phyloP scores from a whole-genome alignment of 2,888 invertebrate genomes.

The Tricholauxania praeusta region DNA sequence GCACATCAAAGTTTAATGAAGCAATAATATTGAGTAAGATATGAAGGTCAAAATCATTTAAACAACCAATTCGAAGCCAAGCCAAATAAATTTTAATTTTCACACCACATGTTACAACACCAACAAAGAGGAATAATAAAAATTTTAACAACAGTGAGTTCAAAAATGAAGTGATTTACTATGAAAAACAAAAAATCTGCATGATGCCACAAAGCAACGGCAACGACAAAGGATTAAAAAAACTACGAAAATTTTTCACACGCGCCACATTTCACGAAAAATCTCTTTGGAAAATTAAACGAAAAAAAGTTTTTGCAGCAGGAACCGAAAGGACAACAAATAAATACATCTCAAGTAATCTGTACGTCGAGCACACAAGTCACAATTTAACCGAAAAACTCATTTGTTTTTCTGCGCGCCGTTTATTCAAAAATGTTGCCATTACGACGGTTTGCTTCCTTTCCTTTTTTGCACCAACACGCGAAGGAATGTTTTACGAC shows the following conservation, averaged over 20 bases:
- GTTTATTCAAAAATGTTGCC: constrained; percentile 5
- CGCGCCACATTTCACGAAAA: background rate
- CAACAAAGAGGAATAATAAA: background rate
- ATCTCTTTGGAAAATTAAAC: background rate
- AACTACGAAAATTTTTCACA: background rate
- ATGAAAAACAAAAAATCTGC: background rate
- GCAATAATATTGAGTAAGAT: no score
- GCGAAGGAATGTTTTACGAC: background rate
- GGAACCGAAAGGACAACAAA: background rate
- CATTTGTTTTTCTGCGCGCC: constrained; percentile 4
- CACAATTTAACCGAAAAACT: background rate
- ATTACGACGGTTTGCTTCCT: background rate
- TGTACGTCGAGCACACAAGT: background rate
- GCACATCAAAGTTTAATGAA: no score
- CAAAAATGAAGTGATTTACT: no score
- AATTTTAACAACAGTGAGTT: no score
- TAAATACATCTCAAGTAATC: constrained; percentile 1
- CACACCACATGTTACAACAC: background rate
- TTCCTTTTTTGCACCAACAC: background rate
- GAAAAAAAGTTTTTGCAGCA: background rate
- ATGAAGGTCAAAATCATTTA: no score
- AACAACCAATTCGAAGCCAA: background rate
- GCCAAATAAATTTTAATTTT: background rate
- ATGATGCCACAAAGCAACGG: background rate
- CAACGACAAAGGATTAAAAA: no score